Percentiles rank a stretch among this genome's conserved stretches.
Evolutionary conservation across 2,113 vertebrate genomes (phyloP).

Genomic region (Boulengeromyrus knoepffleri): DNA sequence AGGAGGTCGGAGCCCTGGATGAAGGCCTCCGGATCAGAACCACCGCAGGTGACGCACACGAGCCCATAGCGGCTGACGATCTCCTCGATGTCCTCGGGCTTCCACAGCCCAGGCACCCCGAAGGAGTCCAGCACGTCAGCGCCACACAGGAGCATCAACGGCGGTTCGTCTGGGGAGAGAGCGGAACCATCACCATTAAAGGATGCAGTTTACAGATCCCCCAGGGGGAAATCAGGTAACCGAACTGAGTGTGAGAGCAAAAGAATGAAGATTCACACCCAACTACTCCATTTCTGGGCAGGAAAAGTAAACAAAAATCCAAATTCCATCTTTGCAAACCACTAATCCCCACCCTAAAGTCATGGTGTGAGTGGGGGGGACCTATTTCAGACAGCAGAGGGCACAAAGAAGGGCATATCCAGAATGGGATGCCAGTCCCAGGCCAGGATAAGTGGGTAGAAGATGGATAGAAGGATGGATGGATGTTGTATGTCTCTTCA

Average conservation of each 20-base stretch:
- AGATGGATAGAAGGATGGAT: neutral
- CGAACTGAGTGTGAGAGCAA: neutral
- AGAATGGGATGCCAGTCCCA: neutral
- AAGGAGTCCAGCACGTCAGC: constrained; percentile 88
- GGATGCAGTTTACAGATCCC: neutral
- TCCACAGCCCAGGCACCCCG: constrained; percentile 79
- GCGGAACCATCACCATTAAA: neutral
- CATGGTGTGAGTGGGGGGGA: neutral
- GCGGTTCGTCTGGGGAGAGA: constrained; percentile 50
- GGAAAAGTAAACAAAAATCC: neutral
- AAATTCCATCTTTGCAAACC: neutral
- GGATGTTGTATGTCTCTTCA: neutral
- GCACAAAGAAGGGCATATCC: neutral
- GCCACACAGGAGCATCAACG: constrained; percentile 83
- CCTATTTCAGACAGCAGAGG: neutral
- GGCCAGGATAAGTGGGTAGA: neutral
- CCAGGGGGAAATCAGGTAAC: neutral
- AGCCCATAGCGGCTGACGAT: constrained; percentile 73
- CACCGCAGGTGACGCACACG: constrained; percentile 72
- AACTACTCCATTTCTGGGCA: neutral
- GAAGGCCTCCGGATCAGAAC: constrained; percentile 67
- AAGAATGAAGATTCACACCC: neutral
- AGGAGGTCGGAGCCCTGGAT: constrained; percentile 79
- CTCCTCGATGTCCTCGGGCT: constrained; percentile 66
- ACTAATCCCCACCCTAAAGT: neutral